Conservation (phyloP, 2,888 invertebrate genomes). For the Callyntrura guangdongensis region DNA sequence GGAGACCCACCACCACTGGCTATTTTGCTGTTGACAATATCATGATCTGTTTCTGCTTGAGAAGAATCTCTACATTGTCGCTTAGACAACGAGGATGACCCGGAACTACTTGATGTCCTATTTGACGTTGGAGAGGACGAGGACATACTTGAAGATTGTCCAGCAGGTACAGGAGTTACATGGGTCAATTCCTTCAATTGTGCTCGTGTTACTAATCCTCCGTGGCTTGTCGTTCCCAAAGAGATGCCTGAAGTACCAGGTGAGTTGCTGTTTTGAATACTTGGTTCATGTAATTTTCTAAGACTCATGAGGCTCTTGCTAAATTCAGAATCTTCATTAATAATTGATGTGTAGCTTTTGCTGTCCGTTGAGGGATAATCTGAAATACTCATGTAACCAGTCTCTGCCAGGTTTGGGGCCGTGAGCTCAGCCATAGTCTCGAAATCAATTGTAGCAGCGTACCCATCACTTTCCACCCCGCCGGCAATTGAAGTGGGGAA, state of each 20-base stretch:
- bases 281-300: conserved; percentile 32
- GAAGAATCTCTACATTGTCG: conserved; percentile 14
- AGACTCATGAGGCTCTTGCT: conserved; percentile 72
- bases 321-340: conserved; percentile 75
- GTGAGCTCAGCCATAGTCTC: conserved; percentile 72
- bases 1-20: conserved; percentile 63
- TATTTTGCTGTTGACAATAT: conserved; percentile 29
- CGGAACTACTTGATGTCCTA: background rate
- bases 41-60: background rate
- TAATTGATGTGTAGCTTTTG: conserved; percentile 76
- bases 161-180: conserved; percentile 35
- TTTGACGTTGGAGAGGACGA: background rate
- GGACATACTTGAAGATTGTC: background rate
- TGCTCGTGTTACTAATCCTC: conserved; percentile 69
- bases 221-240: conserved; percentile 4
- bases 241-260: background rate
- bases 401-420: conserved; percentile 49
- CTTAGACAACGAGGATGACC: conserved; percentile 27
- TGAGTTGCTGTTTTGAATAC: conserved; percentile 36
- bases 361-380: conserved; percentile 54
- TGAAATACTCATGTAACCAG: conserved; percentile 46
- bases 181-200: conserved; percentile 72
- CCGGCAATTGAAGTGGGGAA: conserved; percentile 49
- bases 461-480: conserved; percentile 56
- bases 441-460: conserved; percentile 73